Conservation (phyloP, 2,113 vertebrate species). For the Blennius ocellaris region DNA sequence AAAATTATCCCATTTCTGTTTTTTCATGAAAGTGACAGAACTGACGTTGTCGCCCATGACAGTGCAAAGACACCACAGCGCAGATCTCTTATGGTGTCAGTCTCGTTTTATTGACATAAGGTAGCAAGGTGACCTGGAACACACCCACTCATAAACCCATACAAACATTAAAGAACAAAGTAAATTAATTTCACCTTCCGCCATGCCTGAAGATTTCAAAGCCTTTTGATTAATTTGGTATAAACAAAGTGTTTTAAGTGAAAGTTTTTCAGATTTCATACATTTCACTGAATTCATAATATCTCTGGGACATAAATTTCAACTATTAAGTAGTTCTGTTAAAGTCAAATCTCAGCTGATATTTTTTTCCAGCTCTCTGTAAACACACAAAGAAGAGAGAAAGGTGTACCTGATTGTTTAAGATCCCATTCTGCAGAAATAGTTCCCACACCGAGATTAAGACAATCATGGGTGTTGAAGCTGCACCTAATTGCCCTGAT, state of each 20-base stretch:
- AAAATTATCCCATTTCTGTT: slow-evolving; percentile 4
- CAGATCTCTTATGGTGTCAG: not conserved
- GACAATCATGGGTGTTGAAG: slow-evolving; percentile 14
- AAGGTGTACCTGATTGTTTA: slow-evolving; percentile 60
- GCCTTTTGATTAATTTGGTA: not conserved
- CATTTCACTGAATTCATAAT: too few relatives aligned
- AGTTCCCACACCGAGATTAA: slow-evolving; percentile 55
- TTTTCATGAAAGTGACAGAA: slow-evolving; percentile 2
- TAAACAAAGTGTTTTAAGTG: not conserved
- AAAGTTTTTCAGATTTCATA: not conserved
- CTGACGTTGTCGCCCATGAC: slow-evolving; percentile 9
- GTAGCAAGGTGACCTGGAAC: slow-evolving; percentile 2
- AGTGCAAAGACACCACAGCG: not conserved
- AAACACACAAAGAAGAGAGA: not conserved
- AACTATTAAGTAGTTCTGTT: too few relatives aligned
- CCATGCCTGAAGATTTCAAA: not conserved
- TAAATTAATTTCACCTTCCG: slow-evolving; percentile 22
- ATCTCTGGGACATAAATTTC: too few relatives aligned
- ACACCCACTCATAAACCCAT: not conserved
- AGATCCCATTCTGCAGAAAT: slow-evolving; percentile 45
- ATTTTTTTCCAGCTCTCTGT: not conserved
- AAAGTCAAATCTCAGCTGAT: too few relatives aligned
- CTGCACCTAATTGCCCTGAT: slow-evolving; percentile 41
- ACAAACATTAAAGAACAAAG: slow-evolving; percentile 13
- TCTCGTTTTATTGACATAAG: slow-evolving; percentile 13